Conservation (phyloP, 1,140 invertebrate genomes). For the Saccostrea glomerata region DNA sequence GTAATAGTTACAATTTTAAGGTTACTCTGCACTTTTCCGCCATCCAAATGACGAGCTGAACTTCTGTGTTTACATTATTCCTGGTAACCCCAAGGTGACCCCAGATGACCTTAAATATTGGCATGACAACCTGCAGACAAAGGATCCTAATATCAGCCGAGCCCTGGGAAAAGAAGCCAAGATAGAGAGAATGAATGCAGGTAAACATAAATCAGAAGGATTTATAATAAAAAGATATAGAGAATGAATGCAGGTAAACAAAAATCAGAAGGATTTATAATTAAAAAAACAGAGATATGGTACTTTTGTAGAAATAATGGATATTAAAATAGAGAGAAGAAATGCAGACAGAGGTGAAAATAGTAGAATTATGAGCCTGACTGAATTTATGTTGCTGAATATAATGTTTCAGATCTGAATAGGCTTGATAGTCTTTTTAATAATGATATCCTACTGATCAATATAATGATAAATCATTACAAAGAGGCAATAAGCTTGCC, state of each 20-base stretch:
- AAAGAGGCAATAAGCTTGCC: too few relatives aligned
- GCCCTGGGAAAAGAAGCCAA: conserved; percentile 66
- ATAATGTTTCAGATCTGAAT: too few relatives aligned
- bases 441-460: too few relatives aligned
- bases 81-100: conserved; percentile 72
- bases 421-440: too few relatives aligned
- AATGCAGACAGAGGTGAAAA: too few relatives aligned
- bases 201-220: conserved; percentile 40
- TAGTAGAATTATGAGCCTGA: too few relatives aligned
- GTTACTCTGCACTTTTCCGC: conserved; percentile 71
- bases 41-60: conserved; percentile 72
- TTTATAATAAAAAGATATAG: not conserved
- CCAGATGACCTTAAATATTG: conserved; percentile 68
- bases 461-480: too few relatives aligned
- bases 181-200: conserved; percentile 75
- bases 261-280: too few relatives aligned
- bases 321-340: too few relatives aligned
- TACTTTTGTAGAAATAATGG: too few relatives aligned
- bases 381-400: too few relatives aligned
- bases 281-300: too few relatives aligned
- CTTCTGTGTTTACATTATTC: conserved; percentile 73
- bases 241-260: not conserved
- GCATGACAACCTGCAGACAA: conserved; percentile 69
- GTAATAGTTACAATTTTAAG: conserved; percentile 44
- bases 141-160: conserved; percentile 69